Percentiles rank a stretch among this genome's conserved stretches.
phyloP scores from a whole-genome alignment of 2,797 vertebrate genomes.

The Oreochromis grahami region DNA sequence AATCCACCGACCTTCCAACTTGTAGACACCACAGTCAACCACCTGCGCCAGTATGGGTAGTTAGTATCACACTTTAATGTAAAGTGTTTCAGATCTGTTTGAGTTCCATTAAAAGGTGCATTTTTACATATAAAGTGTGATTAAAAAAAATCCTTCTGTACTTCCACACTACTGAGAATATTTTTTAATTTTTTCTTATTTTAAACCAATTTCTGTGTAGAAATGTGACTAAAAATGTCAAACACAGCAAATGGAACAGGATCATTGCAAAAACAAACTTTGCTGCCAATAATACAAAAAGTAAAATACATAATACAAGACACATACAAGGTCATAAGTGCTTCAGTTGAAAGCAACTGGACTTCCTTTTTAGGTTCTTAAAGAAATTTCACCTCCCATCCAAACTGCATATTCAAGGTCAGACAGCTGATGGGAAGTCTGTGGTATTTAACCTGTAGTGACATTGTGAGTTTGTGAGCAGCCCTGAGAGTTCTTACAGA shows the following conservation, averaged over 20 bases:
- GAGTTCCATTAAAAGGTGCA: not conserved
- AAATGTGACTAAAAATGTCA: not conserved
- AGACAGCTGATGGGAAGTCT: not conserved
- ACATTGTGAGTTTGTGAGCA: not conserved
- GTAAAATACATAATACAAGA: not conserved
- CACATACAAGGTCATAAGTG: not conserved
- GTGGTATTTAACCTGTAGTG: not conserved
- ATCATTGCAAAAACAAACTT: not conserved
- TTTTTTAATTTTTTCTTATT: not conserved
- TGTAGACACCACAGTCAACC: not conserved
- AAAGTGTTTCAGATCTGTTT: not conserved
- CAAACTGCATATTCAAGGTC: not conserved
- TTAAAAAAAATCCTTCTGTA: not conserved
- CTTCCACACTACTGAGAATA: not conserved
- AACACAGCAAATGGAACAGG: not conserved
- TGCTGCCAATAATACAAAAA: not conserved
- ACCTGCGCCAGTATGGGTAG: not conserved
- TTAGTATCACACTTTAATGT: not conserved
- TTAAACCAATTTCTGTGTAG: not conserved
- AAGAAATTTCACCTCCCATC: not conserved
- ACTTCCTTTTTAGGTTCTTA: not conserved
- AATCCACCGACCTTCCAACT: not conserved
- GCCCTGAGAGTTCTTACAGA: not conserved
- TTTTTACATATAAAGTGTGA: not conserved
- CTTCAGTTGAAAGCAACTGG: not conserved